Evolutionary conservation across 2,797 vertebrate species (phyloP), one percentile per base, ranked within the genome.

Genomic region (Premnoplex brunnescens): DNA sequence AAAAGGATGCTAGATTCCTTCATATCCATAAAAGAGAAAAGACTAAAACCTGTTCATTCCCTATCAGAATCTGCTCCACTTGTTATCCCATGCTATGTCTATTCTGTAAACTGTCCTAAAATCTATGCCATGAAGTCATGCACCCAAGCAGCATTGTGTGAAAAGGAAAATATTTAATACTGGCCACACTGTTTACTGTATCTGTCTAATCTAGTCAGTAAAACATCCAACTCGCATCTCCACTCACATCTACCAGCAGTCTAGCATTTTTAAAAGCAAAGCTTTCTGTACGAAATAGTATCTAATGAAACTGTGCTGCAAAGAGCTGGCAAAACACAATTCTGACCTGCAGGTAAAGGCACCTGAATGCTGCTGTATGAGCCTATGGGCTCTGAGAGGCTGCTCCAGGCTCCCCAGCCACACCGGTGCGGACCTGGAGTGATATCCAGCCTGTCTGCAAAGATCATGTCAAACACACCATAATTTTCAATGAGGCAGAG

Each of bases 341-440:
- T 88, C 23, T 41, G n/a, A 56, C 12, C 62, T 49, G 34, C 46
- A 60, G 23, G 72, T 20, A 85, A 49, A 52, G 14, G 24, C 79
- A 68, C 8, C 27, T 43, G 36, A 62, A 64, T 2, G 3, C 9
- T 46, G 32, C 43, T 41, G 28, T 5, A 0, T 2, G 19, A 78
- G 16, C 2, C 3, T 7, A 4, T 0, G 0, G 28, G 55, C 62
- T 87, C 51, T 7, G 22, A 64, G 36, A 62, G 46, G n/a, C 39
- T 46, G 9, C 66, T 52, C 6, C 28, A 32, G n/a, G 14, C 36
- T 21, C 72, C 66, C 3, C 20, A 7, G 46, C 23, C 4, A 1
- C 0, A 1, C 12, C 8, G 0, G 16, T 2, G 44, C 36, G 63
- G 28, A 43, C 1, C 0, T 2, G 62, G 26, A 76, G 28, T 10